phyloP scores from a whole-genome alignment of 53 echinoderm and acorn worm genomes.

The Zoroaster sp. region DNA sequence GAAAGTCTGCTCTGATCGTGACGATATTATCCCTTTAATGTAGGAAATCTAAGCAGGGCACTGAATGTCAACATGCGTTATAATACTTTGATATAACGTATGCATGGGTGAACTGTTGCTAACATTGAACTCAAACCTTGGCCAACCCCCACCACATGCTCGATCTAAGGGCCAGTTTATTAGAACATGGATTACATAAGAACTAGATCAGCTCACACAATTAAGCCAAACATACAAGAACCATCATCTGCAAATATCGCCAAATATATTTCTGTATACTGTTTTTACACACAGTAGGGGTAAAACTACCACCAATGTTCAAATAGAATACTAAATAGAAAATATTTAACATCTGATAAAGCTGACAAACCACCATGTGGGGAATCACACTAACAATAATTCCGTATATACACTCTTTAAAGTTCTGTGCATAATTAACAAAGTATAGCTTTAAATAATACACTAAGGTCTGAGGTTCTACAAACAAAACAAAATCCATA shows the following conservation, averaged over 20 bases:
- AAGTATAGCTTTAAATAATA: background rate
- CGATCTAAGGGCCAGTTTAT: too few species aligned
- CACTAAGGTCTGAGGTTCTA: background rate
- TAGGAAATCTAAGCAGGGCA: too few species aligned
- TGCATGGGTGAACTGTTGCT: too few species aligned
- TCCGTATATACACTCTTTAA: conserved; percentile 16
- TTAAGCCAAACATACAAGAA: too few species aligned
- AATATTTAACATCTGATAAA: conserved; percentile 35
- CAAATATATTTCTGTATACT: conserved; percentile 57
- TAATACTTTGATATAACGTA: too few species aligned
- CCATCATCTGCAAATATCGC: conserved; percentile 38
- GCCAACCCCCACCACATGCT: too few species aligned
- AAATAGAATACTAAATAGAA: conserved; percentile 57
- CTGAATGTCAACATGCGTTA: too few species aligned
- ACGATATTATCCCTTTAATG: too few species aligned
- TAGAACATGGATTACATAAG: too few species aligned
- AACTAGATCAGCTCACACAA: too few species aligned
- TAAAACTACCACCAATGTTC: conserved; percentile 46
- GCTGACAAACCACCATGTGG: conserved; percentile 14
- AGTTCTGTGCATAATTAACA: background rate
- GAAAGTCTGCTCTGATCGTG: too few species aligned
- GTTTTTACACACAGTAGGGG: conserved; percentile 36
- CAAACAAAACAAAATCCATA: background rate
- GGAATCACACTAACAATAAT: conserved; percentile 28
- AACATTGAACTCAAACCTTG: too few species aligned